A percentile compares a stretch with the other conserved stretches of the same genome.
These are phyloP conservation scores for Sardinella longiceps DNA, from an alignment of 2,797 vertebrate genomes.

Conservation along the genomic window DNA sequence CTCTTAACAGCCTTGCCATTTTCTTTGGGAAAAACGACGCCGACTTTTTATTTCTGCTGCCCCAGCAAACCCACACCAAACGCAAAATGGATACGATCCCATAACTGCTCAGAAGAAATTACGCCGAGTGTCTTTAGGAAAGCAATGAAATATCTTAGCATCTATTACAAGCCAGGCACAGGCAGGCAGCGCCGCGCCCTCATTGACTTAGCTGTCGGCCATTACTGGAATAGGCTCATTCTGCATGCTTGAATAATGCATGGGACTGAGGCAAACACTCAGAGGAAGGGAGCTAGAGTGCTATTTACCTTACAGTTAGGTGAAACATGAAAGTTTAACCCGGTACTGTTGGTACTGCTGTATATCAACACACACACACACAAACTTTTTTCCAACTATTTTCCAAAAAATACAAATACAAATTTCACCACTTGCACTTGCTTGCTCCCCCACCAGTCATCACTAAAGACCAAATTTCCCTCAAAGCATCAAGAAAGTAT, in stretches of 20 bases:
- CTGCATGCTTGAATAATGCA: conserved; percentile 7
- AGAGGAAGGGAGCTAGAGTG: not conserved
- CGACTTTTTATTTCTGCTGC: not conserved
- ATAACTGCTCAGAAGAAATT: not conserved
- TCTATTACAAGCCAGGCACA: not conserved
- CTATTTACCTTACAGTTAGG: not conserved
- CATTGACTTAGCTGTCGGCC: not conserved
- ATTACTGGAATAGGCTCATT: not conserved
- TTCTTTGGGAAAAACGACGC: not conserved
- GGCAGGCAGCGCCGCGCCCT: not conserved
- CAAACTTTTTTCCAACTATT: not conserved
- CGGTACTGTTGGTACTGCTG: not conserved
- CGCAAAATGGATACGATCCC: not conserved
- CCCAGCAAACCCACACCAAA: not conserved
- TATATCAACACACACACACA: conserved; percentile 4
- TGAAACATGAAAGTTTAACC: conserved; percentile 1
- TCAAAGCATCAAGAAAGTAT: too few relatives aligned
- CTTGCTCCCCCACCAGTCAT: too few relatives aligned
- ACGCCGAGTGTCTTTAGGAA: conserved; percentile 11
- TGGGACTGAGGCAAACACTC: not conserved
- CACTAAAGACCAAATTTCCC: too few relatives aligned
- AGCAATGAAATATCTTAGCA: conserved; percentile 4
- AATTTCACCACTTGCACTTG: too few relatives aligned
- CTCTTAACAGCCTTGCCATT: not conserved
- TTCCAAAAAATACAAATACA: too few relatives aligned